Conservation (phyloP, 2,113 vertebrate species). For the Laticauda laticaudata region DNA sequence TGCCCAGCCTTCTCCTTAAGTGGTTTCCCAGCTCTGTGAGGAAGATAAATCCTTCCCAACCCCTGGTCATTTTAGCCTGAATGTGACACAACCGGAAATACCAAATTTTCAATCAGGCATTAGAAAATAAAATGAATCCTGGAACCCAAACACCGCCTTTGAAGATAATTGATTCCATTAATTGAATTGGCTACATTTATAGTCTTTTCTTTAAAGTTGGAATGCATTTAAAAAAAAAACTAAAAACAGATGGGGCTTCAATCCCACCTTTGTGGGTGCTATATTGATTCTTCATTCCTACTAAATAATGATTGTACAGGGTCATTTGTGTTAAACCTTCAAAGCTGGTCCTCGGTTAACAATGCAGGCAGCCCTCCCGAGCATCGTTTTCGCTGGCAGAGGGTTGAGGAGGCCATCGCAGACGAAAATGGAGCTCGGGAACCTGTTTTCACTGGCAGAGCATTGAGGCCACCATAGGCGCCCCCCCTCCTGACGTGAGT, state of each 20-base stretch:
- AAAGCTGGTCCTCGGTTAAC: neutral
- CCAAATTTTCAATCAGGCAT: slow-evolving; percentile 50
- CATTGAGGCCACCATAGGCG: no score
- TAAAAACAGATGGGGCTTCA: neutral
- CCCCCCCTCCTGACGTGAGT: no score
- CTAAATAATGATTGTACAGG: neutral
- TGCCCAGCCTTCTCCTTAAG: slow-evolving; percentile 68
- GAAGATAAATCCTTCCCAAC: slow-evolving; percentile 54
- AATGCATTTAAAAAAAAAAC: neutral
- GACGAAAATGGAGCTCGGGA: no score
- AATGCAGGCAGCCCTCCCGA: neutral
- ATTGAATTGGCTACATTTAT: neutral
- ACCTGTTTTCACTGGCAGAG: no score
- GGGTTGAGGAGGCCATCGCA: no score
- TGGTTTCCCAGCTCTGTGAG: slow-evolving; percentile 57
- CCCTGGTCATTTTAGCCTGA: slow-evolving; percentile 42
- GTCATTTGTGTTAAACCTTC: neutral
- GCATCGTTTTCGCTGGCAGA: no score
- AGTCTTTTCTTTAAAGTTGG: neutral
- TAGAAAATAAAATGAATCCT: slow-evolving; percentile 59
- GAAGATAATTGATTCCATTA: neutral
- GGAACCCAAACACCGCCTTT: slow-evolving; percentile 23
- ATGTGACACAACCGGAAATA: slow-evolving; percentile 52
- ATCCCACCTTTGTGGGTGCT: neutral
- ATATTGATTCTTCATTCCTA: neutral